Evolutionary conservation across 2,888 invertebrate genomes (phyloP).

Genomic region (Homarus gammarus): DNA sequence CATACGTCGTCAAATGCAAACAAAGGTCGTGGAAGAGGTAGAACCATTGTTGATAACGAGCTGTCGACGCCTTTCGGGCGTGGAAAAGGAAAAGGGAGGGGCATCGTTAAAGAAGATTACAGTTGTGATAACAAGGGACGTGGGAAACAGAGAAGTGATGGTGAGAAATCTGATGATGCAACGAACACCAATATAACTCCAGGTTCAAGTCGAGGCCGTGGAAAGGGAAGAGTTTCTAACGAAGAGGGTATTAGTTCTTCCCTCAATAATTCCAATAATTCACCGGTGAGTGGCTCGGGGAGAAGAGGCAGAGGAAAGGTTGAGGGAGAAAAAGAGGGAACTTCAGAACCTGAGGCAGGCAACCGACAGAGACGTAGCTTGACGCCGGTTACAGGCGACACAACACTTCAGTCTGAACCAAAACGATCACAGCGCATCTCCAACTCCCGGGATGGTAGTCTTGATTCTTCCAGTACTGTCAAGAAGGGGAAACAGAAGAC

Average conservation of each 20-base stretch:
- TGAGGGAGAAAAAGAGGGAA: conserved; percentile 33
- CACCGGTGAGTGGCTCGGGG: not conserved
- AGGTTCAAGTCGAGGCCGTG: conserved; percentile 13
- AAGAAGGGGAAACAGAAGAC: conserved; percentile 44
- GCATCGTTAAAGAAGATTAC: conserved; percentile 19
- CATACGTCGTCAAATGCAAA: not conserved
- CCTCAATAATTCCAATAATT: not conserved
- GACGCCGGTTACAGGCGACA: conserved; percentile 38
- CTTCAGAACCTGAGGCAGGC: conserved; percentile 30
- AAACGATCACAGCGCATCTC: conserved; percentile 55
- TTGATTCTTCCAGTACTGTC: not conserved
- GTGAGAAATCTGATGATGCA: conserved; percentile 30
- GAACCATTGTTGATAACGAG: conserved; percentile 7
- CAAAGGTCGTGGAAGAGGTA: conserved; percentile 37
- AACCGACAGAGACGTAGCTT: conserved; percentile 39
- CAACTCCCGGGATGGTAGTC: conserved; percentile 37
- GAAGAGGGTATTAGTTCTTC: conserved; percentile 16
- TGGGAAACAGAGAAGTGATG: conserved; percentile 8
- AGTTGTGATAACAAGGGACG: conserved; percentile 11
- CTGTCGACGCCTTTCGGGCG: conserved; percentile 12
- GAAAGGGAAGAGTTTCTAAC: conserved; percentile 15
- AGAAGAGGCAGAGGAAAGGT: conserved; percentile 49
- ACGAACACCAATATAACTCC: not conserved
- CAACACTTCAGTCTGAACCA: conserved; percentile 34
- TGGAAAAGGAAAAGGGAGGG: conserved; percentile 29